Evolutionary conservation across 2,113 vertebrate genomes (phyloP), one percentile per base, ranked within the genome.

Genomic region (Saimiri boliviensis): DNA sequence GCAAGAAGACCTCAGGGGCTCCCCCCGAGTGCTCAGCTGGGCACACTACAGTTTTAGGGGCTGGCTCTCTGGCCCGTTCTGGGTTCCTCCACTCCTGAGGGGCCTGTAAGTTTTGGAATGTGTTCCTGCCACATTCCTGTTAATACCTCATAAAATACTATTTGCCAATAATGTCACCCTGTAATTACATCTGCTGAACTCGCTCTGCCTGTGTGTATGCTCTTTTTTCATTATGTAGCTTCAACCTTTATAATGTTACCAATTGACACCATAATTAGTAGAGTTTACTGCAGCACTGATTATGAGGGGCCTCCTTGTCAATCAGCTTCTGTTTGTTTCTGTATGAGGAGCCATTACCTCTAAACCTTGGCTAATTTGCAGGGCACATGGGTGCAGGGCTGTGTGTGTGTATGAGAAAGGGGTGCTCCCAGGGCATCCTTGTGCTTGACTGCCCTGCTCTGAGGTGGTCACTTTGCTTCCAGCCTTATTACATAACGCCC

Each of bases 111-210:
- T 96, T 97, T 97, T 30, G 95, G 84, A 73, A 21, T 19, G 10
- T 90, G 92, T 96, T 96, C 86, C 73, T 88, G 68, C n/a, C 87
- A 82, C 87, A 70, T 93, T 63, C 80, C 77, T n/a, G 76, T 97
- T 97, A 97, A 95, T 98, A 81, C 86, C 88, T 84, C 94, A 94
- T 97, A 97, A 98, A 98, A 97, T 93, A 81, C 89, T 98, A 96
- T 85, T 98, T 98, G 97, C 96, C 98, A 98, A 98, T 98, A 98
- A 98, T 98, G 98, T 97, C 94, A 91, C 95, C 85, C 93, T 91
- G 86, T 97, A 98, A 98, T 97, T 98, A 95, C 96, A 89, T 98
- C 97, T 95, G 80, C 90, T 74, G 97, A 98, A 92, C 96, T 97
- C 30, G 8, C 81, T 96, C 97, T 98, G 96, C 94, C 83, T 96